Conservation (phyloP, 1,140 invertebrate genomes). For the Bicyclus anynana region DNA sequence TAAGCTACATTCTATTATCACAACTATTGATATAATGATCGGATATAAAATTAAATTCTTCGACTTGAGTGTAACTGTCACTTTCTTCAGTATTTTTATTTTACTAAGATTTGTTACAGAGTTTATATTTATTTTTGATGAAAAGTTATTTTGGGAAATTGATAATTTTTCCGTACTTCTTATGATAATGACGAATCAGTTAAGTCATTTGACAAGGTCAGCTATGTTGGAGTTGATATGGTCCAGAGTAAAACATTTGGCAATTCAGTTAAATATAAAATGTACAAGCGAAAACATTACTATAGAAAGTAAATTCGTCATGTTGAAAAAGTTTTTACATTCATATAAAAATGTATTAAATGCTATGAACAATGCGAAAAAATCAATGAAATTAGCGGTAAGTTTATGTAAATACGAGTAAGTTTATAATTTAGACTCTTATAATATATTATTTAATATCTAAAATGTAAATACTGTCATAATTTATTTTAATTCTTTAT, state of each 20-base stretch:
- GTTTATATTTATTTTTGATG: neutral
- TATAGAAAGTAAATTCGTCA: neutral
- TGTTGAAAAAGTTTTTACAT: slow-evolving; percentile 1
- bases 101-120: neutral
- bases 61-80: neutral
- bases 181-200: neutral
- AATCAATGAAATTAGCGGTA: slow-evolving; percentile 2
- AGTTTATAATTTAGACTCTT: no score
- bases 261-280: neutral
- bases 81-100: neutral
- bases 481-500: no score
- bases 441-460: no score
- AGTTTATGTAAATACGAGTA: no score
- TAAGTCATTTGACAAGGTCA: neutral
- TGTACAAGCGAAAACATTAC: neutral
- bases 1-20: neutral
- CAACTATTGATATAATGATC: neutral
- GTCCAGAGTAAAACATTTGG: neutral
- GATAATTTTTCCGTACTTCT: neutral
- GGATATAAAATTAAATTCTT: neutral
- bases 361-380: neutral
- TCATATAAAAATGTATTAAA: slow-evolving; percentile 8
- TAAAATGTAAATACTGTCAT: no score
- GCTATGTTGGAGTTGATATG: neutral
- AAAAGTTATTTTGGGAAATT: neutral